phyloP scores from a whole-genome alignment of 2,888 invertebrate species.

The Hesperia comma region DNA sequence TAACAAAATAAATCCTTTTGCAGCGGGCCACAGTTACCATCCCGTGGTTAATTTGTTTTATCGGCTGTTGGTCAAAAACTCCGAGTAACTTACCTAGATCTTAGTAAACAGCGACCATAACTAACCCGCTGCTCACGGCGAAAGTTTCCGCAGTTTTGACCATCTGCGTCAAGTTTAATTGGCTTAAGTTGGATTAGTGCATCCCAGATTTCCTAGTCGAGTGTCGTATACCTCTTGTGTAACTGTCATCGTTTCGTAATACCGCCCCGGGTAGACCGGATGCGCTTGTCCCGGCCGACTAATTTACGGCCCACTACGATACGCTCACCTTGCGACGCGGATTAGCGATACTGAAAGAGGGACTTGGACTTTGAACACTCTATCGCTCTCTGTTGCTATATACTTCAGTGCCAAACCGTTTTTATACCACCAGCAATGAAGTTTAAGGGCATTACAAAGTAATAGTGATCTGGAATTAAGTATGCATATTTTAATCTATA shows the following conservation, averaged over 20 bases:
- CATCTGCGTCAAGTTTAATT: conserved; percentile 6
- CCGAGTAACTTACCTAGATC: too few relatives aligned
- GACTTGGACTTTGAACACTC: too few relatives aligned
- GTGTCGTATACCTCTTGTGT: not conserved
- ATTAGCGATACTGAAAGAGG: conserved; percentile 38
- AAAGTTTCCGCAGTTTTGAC: not conserved
- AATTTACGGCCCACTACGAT: conserved; percentile 58
- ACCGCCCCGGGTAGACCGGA: conserved; percentile 53
- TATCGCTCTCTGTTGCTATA: too few relatives aligned
- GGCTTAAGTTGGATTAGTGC: conserved; percentile 8
- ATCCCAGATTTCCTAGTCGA: conserved; percentile 4
- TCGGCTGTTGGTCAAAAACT: too few relatives aligned
- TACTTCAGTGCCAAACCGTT: too few relatives aligned
- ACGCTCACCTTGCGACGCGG: conserved; percentile 39
- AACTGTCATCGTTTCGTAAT: conserved; percentile 59
- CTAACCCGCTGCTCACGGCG: not conserved
- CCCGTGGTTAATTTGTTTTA: too few relatives aligned
- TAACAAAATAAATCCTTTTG: too few relatives aligned
- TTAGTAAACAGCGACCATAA: not conserved
- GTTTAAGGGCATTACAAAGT: too few relatives aligned
- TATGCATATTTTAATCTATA: too few relatives aligned
- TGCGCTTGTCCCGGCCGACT: conserved; percentile 68
- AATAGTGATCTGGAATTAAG: too few relatives aligned
- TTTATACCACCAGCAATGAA: too few relatives aligned
- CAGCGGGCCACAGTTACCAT: too few relatives aligned